Evolutionary conservation across 2,888 invertebrate species (phyloP).

Genomic region (Nomada flava): DNA sequence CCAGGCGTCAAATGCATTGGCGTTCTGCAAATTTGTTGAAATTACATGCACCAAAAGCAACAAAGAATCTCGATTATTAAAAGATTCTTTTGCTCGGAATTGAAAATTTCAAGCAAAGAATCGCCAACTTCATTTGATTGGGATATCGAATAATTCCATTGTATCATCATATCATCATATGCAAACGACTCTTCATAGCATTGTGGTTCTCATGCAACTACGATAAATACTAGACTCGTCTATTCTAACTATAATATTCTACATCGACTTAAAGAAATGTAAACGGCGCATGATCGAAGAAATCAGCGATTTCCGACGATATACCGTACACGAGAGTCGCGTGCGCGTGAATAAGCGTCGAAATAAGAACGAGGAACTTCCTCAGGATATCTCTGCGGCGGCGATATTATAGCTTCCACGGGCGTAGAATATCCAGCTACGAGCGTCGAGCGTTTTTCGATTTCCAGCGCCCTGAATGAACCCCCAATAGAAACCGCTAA

Average conservation of each 20-base stretch:
- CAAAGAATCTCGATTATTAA: too few relatives aligned
- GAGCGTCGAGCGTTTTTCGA: conserved; percentile 55
- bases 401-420: conserved; percentile 46
- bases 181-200: too few relatives aligned
- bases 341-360: conserved; percentile 10
- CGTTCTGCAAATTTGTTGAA: neutral
- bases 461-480: conserved; percentile 53
- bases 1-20: too few relatives aligned
- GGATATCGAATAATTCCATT: too few relatives aligned
- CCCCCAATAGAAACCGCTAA: conserved; percentile 15
- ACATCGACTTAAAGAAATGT: conserved; percentile 4
- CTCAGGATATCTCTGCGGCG: conserved; percentile 40
- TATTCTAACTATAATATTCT: neutral
- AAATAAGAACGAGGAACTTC: conserved; percentile 45
- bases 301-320: conserved; percentile 30
- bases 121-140: too few relatives aligned
- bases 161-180: too few relatives aligned
- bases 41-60: too few relatives aligned
- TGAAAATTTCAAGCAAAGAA: too few relatives aligned
- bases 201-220: too few relatives aligned
- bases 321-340: conserved; percentile 17
- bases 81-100: too few relatives aligned
- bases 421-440: conserved; percentile 30
- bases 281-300: conserved; percentile 7
- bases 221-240: neutral